These are phyloP conservation scores for Centropus unirufus DNA, from an alignment of 2,113 vertebrate genomes.

Conservation along the genomic window DNA sequence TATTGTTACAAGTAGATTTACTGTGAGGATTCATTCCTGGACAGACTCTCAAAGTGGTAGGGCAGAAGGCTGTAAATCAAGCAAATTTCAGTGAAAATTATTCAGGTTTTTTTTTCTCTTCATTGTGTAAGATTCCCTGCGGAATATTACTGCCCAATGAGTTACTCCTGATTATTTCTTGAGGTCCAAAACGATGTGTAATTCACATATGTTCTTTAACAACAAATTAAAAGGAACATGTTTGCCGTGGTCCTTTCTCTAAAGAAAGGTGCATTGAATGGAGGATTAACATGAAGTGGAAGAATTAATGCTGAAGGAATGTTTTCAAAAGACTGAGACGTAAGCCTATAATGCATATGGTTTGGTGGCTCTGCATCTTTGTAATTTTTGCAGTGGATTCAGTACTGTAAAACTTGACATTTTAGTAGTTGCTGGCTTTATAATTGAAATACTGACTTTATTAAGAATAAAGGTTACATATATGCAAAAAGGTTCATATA, in stretches of 20 bases:
- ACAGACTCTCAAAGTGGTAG: not conserved
- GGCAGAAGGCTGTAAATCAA: constrained; percentile 62
- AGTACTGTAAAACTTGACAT: not conserved
- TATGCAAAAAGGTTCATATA: not conserved
- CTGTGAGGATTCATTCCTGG: not conserved
- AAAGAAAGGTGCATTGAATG: not conserved
- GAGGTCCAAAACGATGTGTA: not conserved
- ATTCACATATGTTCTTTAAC: not conserved
- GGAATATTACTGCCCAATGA: not conserved
- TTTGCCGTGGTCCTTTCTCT: not conserved
- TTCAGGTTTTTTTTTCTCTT: constrained; percentile 7
- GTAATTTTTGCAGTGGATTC: not conserved
- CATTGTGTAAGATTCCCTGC: not conserved
- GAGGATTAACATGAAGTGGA: not conserved
- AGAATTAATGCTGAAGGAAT: not conserved
- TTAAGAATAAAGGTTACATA: not conserved
- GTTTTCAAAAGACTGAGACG: not conserved
- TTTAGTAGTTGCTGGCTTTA: not conserved
- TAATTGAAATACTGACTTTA: not conserved
- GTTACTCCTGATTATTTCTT: not conserved
- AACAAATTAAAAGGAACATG: not conserved
- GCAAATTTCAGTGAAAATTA: constrained; percentile 44
- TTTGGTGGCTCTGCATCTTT: not conserved
- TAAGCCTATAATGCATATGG: not conserved
- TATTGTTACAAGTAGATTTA: not conserved